Evolutionary conservation across 2,888 invertebrate genomes (phyloP).

Genomic region (Podotricha telesiphe): DNA sequence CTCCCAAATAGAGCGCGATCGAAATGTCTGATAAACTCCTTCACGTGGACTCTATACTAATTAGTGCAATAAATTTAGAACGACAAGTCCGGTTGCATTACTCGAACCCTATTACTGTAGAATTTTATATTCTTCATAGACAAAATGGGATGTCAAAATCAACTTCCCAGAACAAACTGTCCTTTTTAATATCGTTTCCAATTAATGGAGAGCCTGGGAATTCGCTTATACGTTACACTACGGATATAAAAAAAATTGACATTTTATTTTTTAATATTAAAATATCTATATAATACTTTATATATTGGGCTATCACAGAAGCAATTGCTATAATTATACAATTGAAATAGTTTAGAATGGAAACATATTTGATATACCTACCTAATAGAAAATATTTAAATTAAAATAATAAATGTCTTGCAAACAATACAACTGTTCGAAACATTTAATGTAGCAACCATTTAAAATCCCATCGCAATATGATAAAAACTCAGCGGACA

Average conservation of each 20-base stretch:
- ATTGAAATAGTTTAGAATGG: no score
- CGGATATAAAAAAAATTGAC: background rate
- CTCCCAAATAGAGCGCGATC: slow-evolving; percentile 81
- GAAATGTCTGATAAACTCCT: slow-evolving; percentile 70
- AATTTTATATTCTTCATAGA: slow-evolving; percentile 47
- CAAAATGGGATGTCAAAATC: slow-evolving; percentile 56
- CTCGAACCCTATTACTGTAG: slow-evolving; percentile 63
- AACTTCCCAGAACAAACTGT: slow-evolving; percentile 55
- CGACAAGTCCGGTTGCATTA: slow-evolving; percentile 64
- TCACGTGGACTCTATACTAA: slow-evolving; percentile 79
- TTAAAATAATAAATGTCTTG: background rate
- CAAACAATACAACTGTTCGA: background rate
- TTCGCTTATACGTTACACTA: background rate
- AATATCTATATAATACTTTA: no score
- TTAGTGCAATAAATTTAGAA: slow-evolving; percentile 81
- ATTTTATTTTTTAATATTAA: background rate
- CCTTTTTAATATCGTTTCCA: slow-evolving; percentile 56
- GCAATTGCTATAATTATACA: no score
- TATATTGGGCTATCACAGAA: no score
- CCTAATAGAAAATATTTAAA: background rate
- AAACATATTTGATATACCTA: no score
- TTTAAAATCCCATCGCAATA: slow-evolving; percentile 76
- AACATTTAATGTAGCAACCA: slow-evolving; percentile 43
- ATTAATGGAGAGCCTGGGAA: background rate
- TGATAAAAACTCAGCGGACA: slow-evolving; percentile 51